Conservation (phyloP, 2,797 vertebrate species). For the Acipenser ruthenus region DNA sequence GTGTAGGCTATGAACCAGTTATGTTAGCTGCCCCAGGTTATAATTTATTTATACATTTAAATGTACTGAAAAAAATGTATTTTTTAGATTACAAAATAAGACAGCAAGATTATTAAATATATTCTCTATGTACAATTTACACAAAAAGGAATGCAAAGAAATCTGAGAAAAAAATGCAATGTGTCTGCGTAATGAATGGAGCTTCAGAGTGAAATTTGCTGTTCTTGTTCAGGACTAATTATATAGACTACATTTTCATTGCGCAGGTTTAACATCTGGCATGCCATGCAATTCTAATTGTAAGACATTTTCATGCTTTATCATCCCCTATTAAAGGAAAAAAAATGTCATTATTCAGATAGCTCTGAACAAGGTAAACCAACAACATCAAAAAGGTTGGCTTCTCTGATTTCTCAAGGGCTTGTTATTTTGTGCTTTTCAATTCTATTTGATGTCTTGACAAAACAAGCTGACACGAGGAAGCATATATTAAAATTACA, state of each 20-base stretch:
- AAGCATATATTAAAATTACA: conserved; percentile 87
- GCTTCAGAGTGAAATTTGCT: conserved; percentile 18
- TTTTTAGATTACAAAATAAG: neutral
- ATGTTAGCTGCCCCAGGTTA: no score
- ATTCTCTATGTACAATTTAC: conserved; percentile 3
- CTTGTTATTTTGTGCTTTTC: conserved; percentile 83
- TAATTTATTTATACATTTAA: no score
- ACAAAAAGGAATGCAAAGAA: neutral
- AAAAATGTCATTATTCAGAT: conserved; percentile 72
- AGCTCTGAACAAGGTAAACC: conserved; percentile 78
- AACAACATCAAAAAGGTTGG: conserved; percentile 79
- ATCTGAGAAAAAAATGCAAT: neutral
- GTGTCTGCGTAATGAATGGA: conserved; percentile 33
- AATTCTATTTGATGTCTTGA: conserved; percentile 94
- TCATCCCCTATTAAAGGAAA: conserved; percentile 57
- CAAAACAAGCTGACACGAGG: conserved; percentile 86
- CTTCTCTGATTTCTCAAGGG: conserved; percentile 80
- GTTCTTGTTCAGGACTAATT: conserved; percentile 43
- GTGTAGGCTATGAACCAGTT: no score
- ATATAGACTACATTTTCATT: conserved; percentile 23
- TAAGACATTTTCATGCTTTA: conserved; percentile 60
- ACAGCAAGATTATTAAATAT: neutral
- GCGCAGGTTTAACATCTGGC: conserved; percentile 38
- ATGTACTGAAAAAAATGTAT: neutral
- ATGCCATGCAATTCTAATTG: conserved; percentile 46